These are phyloP conservation scores for Choristoneura rosaceana DNA, from an alignment of 2,888 invertebrate species.

Conservation along the genomic window DNA sequence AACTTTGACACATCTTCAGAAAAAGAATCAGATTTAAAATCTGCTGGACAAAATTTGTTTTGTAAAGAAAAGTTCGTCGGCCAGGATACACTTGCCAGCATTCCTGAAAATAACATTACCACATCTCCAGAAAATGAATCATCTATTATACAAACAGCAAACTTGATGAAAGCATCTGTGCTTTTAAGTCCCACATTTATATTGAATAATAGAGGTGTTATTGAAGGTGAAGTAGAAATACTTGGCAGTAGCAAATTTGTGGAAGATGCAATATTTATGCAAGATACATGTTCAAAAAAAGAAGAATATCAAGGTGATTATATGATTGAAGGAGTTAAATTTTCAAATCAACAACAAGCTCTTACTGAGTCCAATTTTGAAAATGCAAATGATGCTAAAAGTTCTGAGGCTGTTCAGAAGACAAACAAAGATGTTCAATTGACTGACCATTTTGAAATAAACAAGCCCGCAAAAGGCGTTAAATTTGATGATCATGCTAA, in stretches of 20 bases:
- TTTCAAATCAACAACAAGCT: neutral
- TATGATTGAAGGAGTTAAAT: neutral
- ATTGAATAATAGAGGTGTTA: slow-evolving; percentile 51
- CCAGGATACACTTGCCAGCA: neutral
- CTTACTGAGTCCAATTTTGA: neutral
- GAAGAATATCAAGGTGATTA: slow-evolving; percentile 4
- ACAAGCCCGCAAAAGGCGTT: slow-evolving; percentile 37
- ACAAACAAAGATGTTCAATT: neutral
- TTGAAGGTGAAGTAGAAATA: slow-evolving; percentile 53
- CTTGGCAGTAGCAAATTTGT: slow-evolving; percentile 3
- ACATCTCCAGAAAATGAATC: slow-evolving; percentile 49
- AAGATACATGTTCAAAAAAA: neutral
- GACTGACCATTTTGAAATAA: slow-evolving; percentile 45
- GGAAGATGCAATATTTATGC: neutral
- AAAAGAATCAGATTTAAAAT: slow-evolving; percentile 69
- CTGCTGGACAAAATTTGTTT: slow-evolving; percentile 51
- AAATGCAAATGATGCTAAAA: slow-evolving; percentile 2
- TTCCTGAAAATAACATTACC: neutral
- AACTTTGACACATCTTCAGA: slow-evolving; percentile 26
- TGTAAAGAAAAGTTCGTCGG: neutral
- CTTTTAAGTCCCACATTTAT: slow-evolving; percentile 75
- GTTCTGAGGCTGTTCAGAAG: neutral
- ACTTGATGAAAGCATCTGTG: slow-evolving; percentile 73
- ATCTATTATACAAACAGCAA: slow-evolving; percentile 74
- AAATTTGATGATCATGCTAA: slow-evolving; percentile 42